A percentile compares a stretch with the other conserved stretches of the same genome.
These are phyloP conservation scores for Illadopsis cleaveri DNA, from an alignment of 2,113 vertebrate genomes.

Conservation along the genomic window DNA sequence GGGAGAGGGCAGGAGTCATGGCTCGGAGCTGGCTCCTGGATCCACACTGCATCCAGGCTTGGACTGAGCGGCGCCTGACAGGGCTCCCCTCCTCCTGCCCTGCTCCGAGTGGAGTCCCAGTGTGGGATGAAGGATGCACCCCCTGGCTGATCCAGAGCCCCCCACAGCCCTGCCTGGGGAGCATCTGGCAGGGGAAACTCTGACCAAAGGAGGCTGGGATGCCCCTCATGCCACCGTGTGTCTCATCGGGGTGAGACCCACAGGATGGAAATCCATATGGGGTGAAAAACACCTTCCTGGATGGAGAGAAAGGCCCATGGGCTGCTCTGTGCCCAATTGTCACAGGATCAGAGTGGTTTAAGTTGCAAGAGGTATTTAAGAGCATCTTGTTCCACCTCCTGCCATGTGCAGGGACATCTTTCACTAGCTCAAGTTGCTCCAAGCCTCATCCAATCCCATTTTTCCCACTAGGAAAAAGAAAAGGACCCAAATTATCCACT, in stretches of 20 bases:
- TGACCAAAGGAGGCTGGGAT: background rate
- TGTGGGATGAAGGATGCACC: background rate
- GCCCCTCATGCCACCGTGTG: fast-evolving
- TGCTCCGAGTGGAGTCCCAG: fast-evolving
- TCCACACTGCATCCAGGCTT: background rate
- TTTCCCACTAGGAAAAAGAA: background rate
- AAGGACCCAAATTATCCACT: background rate
- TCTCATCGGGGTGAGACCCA: fast-evolving
- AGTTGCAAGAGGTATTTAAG: background rate
- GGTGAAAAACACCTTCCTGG: background rate
- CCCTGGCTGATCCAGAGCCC: background rate
- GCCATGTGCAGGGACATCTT: background rate
- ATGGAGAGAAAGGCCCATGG: background rate
- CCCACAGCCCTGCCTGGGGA: background rate
- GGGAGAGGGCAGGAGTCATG: background rate
- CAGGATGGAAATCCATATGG: background rate
- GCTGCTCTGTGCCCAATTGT: background rate
- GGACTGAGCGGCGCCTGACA: fast-evolving
- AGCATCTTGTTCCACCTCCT: background rate
- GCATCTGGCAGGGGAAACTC: background rate
- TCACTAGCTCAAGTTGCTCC: background rate
- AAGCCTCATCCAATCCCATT: background rate
- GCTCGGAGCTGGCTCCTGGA: background rate
- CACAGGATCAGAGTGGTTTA: background rate
- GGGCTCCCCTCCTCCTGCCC: background rate